Evolutionary conservation across 2,888 invertebrate species (phyloP).

Genomic region (Euphydryas editha): DNA sequence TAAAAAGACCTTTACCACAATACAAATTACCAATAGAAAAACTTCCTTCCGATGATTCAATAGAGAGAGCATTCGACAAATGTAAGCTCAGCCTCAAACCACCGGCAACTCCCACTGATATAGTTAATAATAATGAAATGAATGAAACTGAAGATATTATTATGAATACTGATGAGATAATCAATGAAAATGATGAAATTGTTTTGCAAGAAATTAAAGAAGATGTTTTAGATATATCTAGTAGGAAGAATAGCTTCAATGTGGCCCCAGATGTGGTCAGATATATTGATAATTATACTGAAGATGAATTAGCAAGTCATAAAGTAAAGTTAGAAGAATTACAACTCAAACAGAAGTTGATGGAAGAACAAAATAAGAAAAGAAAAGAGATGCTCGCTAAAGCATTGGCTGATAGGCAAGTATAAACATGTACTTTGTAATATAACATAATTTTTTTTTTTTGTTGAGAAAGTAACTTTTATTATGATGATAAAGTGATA

Average conservation of each 20-base stretch:
- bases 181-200: constrained; percentile 43
- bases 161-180: constrained; percentile 29
- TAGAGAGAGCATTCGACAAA: constrained; percentile 70
- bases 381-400: constrained; percentile 88
- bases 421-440: constrained; percentile 7
- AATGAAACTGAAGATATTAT: constrained; percentile 37
- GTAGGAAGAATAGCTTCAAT: constrained; percentile 51
- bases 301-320: constrained; percentile 69
- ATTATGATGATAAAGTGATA: background rate
- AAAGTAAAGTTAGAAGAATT: constrained; percentile 86
- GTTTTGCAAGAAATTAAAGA: constrained; percentile 29
- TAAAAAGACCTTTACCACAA: constrained; percentile 49
- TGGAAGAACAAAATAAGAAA: constrained; percentile 91
- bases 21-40: constrained; percentile 57
- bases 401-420: constrained; percentile 89
- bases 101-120: constrained; percentile 44
- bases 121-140: constrained; percentile 45
- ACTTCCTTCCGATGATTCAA: constrained; percentile 61
- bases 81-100: constrained; percentile 70
- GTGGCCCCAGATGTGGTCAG: constrained; percentile 64
- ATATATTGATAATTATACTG: constrained; percentile 65
- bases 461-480: background rate
- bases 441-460: too few relatives aligned
- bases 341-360: constrained; percentile 87
- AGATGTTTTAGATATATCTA: constrained; percentile 32